Evolutionary conservation across 2,797 vertebrate genomes (phyloP).

Genomic region (Gobio occitaniae): DNA sequence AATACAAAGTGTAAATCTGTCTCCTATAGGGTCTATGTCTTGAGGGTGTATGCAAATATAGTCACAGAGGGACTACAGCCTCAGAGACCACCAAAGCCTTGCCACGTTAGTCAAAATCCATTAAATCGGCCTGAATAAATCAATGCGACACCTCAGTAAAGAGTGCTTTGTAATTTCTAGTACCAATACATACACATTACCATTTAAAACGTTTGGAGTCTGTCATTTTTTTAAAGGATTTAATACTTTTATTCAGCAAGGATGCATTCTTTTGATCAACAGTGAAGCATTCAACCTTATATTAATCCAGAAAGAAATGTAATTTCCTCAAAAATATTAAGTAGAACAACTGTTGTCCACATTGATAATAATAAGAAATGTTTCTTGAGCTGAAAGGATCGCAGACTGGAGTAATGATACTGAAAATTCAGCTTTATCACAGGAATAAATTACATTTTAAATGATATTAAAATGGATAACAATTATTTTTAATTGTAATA

Average conservation of each 20-base stretch:
- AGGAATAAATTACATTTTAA: no score
- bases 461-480: no score
- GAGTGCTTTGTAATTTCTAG: conserved; percentile 2
- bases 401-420: neutral
- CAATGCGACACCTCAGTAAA: conserved; percentile 15
- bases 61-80: conserved; percentile 3
- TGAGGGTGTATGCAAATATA: conserved; percentile 38
- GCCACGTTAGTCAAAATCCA: conserved; percentile 16
- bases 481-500: neutral
- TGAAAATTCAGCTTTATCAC: no score
- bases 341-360: neutral
- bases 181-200: neutral
- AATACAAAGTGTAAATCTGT: conserved; percentile 18
- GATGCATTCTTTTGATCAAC: neutral
- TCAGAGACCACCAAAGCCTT: neutral
- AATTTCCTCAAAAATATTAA: neutral
- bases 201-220: neutral
- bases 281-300: neutral
- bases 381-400: neutral
- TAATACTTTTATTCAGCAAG: neutral
- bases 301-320: neutral
- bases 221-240: neutral
- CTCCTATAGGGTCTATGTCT: neutral
- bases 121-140: conserved; percentile 33
- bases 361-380: neutral